Base-by-base conservation (phyloP, 1,140 invertebrate genomes). In the Polyergus mexicanus region DNA sequence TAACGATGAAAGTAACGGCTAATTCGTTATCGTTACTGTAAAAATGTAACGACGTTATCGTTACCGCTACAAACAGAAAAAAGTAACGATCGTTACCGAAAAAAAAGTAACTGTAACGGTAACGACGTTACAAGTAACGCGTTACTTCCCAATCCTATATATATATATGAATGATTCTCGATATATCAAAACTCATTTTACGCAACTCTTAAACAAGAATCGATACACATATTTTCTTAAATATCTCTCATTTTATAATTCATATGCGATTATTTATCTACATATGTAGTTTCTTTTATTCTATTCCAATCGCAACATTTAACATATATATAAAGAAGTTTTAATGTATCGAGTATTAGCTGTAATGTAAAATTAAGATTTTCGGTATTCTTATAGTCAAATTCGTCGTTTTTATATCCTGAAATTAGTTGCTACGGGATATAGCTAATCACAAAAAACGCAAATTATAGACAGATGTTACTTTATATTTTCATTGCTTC, bases 171-270 rank as follows among this genome's bases (percentile, higher is more conserved):
- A 0, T 56, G 22, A 68, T 54, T 68, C 32, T 44, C 16, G n/a
- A 85, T 78, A 66, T 11, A 28, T 32, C 1, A 87, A 25, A 10
- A 60, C 51, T 32, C 25, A 71, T 38, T 44, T 22, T 66, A 78
- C 54, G 3, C n/a, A 19, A 74, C 62, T 74, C 44, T 8, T 13
- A 25, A 56, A 71, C 25, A 47, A 62, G 28, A 41, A 3, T 56
- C 32, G 22, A 66, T 11, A 44, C 16, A 54, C 35, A 47, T 11
- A 13, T 78, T 78, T 65, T 0, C 11, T 51, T 77, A 35, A 51
- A 0, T 51, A 54, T 41, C 5, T 68, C 19, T 68, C 8, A 32
- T 66, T 32, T 54, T 22, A 66, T 3, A 66, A 35, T 19, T 68
- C 38, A 16, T 51, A 51, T 8, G 32, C 62, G 8, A 54, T 51